Conservation (phyloP, 2,797 vertebrate species). For the Chaetophractus vellerosus region DNA sequence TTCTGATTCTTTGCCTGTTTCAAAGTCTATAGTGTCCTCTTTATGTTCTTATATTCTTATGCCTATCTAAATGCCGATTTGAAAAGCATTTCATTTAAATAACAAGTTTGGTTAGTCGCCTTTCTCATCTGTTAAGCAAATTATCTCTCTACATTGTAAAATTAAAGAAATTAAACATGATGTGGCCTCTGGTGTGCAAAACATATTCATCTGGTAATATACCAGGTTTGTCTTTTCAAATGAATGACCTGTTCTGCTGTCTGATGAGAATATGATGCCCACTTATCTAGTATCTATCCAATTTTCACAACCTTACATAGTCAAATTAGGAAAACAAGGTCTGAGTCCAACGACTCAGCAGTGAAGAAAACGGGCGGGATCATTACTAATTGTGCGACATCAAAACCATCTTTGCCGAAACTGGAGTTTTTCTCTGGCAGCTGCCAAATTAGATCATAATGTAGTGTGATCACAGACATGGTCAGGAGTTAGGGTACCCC, state of each 20-base stretch:
- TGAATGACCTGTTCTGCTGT: neutral
- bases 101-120: neutral
- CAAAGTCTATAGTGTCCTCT: neutral
- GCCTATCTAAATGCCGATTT: neutral
- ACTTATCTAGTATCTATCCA: neutral
- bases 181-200: neutral
- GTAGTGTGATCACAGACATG: neutral
- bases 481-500: neutral
- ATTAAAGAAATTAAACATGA: constrained; percentile 14
- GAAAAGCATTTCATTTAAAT: constrained; percentile 5
- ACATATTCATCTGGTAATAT: neutral
- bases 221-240: neutral
- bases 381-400: neutral
- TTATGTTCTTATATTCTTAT: neutral
- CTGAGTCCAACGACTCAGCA: neutral
- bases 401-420: neutral
- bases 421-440: neutral
- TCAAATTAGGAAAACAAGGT: neutral
- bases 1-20: constrained; percentile 25
- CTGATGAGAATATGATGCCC: neutral
- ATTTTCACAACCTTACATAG: neutral
- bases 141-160: neutral
- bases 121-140: neutral
- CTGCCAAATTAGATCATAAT: neutral
- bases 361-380: neutral